Base-by-base conservation (phyloP, 2,113 vertebrate genomes). In the Petrocephalus zakoni region DNA sequence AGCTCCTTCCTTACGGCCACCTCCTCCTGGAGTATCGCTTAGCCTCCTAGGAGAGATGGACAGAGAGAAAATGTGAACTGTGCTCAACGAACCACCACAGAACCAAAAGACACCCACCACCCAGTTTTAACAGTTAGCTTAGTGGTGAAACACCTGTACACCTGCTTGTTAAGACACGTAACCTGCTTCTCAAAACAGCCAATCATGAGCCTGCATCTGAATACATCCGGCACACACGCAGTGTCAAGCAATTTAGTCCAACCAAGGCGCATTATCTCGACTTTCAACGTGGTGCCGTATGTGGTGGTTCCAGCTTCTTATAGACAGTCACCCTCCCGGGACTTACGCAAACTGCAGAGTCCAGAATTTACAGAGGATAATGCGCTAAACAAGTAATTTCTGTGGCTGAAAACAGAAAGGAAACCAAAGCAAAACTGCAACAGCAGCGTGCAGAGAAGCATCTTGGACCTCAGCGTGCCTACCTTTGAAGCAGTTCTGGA, bases 11-110 rank as follows among this genome's bases (percentile, higher is more conserved):
- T 95, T 93, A 29, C 64, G 46, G 85, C 92, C 90, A 93, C 94
- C 90, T 2, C 89, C 52, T n/a, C 97, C 51, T 0, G 98, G 98
- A 87, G 96, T 97, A 93, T 99, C 98, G 8, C 98, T 99, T 92
- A 99, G 91, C 92, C 98, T 96, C 93, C 98, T 99, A 49, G 88
- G 49, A 9, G 2, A 10, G 22, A 8, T n/a, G 49, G 81, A 37
- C 2, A 46, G 5, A 83, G 52, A 88, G 22, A 1, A 55, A 55
- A 85, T 17, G 29, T 17, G 34, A 78, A 42, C 34, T 19, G 5
- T 42, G 34, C 29, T 75, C 29, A 37, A 2, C 25, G 13, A n/a
- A 34, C 15, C n/a, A 34, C 68, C 68, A 17, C 68, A 17, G 10
- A 34, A 34, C 5, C 25, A 34, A 17, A 34, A 72, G 5, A 15